These are phyloP conservation scores for Dromiciops gliroides DNA, from an alignment of 2,113 vertebrate species.

Conservation along the genomic window DNA sequence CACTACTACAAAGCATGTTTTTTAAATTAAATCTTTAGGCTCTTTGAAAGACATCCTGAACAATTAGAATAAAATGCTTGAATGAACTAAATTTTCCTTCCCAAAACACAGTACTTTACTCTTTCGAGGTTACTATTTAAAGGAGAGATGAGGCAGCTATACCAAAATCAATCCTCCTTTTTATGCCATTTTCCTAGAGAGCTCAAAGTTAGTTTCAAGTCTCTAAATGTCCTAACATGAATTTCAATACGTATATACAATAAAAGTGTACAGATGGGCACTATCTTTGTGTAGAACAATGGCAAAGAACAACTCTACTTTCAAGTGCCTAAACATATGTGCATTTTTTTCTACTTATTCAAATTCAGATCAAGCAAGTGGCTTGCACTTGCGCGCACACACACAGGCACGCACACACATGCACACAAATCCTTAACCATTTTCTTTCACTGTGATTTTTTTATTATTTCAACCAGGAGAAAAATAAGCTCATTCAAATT, in stretches of 20 bases:
- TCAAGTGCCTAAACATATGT: conserved; percentile 5
- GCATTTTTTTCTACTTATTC: not conserved
- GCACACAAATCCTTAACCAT: not conserved
- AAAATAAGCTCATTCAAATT: not conserved
- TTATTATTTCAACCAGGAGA: not conserved
- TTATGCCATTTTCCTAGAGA: conserved; percentile 43
- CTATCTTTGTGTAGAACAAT: not conserved
- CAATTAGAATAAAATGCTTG: not conserved
- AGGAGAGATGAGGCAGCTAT: not conserved
- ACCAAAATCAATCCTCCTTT: conserved; percentile 25
- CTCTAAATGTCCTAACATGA: conserved; percentile 25
- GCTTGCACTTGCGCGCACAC: no score
- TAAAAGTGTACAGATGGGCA: conserved; percentile 15
- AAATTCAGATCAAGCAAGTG: not conserved
- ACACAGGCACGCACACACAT: no score
- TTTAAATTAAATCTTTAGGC: not conserved
- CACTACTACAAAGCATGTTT: not conserved
- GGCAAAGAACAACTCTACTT: conserved; percentile 34
- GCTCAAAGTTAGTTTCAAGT: conserved; percentile 35
- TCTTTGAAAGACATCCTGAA: not conserved
- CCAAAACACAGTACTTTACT: not conserved
- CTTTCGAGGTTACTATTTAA: not conserved
- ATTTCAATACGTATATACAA: conserved; percentile 48
- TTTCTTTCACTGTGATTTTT: not conserved
- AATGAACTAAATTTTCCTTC: not conserved